Evolutionary conservation across 2,888 invertebrate species (phyloP).

Genomic region (Ditylenchus weischeri): DNA sequence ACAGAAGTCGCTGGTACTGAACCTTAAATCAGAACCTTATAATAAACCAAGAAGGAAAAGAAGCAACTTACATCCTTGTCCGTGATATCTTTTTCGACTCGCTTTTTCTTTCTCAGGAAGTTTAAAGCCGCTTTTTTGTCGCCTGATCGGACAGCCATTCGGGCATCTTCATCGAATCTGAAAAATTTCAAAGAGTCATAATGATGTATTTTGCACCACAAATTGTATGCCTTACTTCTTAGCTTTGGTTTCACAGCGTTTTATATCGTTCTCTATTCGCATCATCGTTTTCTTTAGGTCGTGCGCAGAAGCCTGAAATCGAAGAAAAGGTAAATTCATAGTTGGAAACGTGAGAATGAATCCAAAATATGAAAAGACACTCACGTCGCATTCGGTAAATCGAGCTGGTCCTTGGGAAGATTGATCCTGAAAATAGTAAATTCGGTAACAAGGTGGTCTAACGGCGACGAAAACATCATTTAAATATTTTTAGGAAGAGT

Average conservation of each 20-base stretch:
- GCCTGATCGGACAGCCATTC: constrained; percentile 39
- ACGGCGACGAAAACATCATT: constrained; percentile 2
- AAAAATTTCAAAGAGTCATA: constrained; percentile 7
- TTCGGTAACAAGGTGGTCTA: no score
- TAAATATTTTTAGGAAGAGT: constrained; percentile 17
- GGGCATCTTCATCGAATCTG: constrained; percentile 43
- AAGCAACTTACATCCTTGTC: constrained; percentile 42
- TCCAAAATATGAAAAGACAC: no score
- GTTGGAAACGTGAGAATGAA: no score
- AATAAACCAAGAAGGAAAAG: no score
- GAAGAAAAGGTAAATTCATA: no score
- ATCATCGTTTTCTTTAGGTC: constrained; percentile 48
- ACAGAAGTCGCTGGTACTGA: constrained; percentile 46
- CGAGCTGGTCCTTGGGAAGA: constrained; percentile 40
- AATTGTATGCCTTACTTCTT: constrained; percentile 26
- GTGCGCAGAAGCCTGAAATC: constrained; percentile 42
- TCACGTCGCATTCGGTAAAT: constrained; percentile 48
- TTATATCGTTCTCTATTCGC: constrained; percentile 47
- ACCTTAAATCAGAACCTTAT: constrained; percentile 5
- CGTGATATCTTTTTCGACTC: constrained; percentile 47
- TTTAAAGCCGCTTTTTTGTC: constrained; percentile 44
- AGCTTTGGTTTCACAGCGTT: constrained; percentile 43
- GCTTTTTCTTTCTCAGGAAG: constrained; percentile 44
- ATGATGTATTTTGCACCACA: no score
- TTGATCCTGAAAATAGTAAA: constrained; percentile 34